phyloP scores from a whole-genome alignment of 2,113 vertebrate genomes.

The Hippocampus mohnikei region DNA sequence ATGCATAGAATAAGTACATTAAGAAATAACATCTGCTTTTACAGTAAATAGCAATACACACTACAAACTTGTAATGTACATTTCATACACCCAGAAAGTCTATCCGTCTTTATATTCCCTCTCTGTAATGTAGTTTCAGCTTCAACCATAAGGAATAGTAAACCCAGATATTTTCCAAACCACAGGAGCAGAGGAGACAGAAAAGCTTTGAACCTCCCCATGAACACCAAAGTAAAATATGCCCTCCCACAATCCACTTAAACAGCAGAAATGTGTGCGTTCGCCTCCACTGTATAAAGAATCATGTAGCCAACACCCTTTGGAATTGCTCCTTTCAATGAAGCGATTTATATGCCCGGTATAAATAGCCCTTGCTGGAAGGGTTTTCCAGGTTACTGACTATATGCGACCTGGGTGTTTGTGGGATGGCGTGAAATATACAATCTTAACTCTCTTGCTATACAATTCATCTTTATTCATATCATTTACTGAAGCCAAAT shows the following conservation, averaged over 20 bases:
- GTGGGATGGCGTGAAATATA: slow-evolving; percentile 18
- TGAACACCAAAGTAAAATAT: slow-evolving; percentile 34
- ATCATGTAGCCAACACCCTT: slow-evolving; percentile 55
- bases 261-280: slow-evolving; percentile 9
- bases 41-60: background rate
- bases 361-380: background rate
- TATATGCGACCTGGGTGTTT: slow-evolving; percentile 8
- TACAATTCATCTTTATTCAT: too few species aligned
- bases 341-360: slow-evolving; percentile 21
- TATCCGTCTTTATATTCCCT: slow-evolving; percentile 23
- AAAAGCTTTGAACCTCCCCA: slow-evolving; percentile 61
- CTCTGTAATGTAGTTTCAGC: slow-evolving; percentile 31
- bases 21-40: background rate
- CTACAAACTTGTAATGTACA: slow-evolving; percentile 20
- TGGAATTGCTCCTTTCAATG: slow-evolving; percentile 51
- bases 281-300: slow-evolving; percentile 19
- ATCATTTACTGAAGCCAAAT: background rate
- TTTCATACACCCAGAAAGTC: slow-evolving; percentile 13
- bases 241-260: slow-evolving; percentile 30
- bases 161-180: slow-evolving; percentile 49
- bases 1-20: background rate
- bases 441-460: background rate
- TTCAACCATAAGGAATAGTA: slow-evolving; percentile 13
- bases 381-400: background rate
- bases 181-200: slow-evolving; percentile 37